Conservation (phyloP, 2,113 vertebrate genomes). For the Chascanopsetta lugubris region DNA sequence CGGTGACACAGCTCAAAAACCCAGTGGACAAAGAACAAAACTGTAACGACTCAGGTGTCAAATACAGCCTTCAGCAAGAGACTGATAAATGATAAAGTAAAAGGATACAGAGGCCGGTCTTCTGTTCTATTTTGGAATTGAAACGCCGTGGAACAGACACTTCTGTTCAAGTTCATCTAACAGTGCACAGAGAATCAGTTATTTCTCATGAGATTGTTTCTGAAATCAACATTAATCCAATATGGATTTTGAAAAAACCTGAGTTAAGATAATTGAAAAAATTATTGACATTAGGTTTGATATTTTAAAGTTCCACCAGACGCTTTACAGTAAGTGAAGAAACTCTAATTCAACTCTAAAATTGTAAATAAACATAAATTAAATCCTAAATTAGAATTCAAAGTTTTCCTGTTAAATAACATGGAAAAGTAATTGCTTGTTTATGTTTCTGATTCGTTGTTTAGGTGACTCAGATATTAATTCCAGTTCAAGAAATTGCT, state of each 20-base stretch:
- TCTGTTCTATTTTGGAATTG: neutral
- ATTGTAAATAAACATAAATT: no score
- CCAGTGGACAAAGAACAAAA: constrained; percentile 4
- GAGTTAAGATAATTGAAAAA: no score
- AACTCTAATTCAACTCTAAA: neutral
- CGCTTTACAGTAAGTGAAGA: neutral
- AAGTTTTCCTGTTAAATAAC: no score
- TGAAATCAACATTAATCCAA: neutral
- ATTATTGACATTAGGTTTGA: neutral
- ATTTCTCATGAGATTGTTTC: neutral
- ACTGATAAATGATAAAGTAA: neutral
- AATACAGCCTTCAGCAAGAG: constrained; percentile 6
- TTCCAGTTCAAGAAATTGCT: neutral
- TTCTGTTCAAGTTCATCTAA: neutral
- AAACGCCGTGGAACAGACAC: neutral
- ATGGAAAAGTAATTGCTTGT: no score
- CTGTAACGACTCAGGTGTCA: constrained; percentile 16
- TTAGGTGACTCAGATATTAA: no score
- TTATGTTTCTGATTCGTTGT: no score
- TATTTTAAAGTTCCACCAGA: neutral
- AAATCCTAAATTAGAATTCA: no score
- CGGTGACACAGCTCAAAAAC: constrained; percentile 3
- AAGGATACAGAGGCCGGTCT: neutral
- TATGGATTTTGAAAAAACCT: neutral
- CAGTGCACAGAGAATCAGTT: neutral